Evolutionary conservation across 2,113 vertebrate genomes (phyloP), one percentile per base, ranked within the genome.

Genomic region (Syngnathus typhle): DNA sequence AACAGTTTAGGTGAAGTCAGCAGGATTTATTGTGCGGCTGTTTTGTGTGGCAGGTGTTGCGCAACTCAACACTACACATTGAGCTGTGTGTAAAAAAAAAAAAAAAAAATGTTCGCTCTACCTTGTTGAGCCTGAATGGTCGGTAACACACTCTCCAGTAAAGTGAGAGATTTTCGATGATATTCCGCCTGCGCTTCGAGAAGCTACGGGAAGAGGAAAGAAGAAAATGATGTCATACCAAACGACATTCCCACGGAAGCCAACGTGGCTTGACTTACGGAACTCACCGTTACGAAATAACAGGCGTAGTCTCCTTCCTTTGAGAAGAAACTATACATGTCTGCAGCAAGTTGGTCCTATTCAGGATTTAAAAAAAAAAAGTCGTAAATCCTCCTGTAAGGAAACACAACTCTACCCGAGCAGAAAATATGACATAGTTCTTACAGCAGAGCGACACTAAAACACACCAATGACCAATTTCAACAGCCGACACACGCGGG

Each of bases 111-210:
- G 8, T 47, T 54, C 37, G 18, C 38, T 67, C 37, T 95, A 99
- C 97, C 97, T 99, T 98, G 96, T 85, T 99, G 97, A 83, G 92
- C 92, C 89, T 93, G 94, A 88, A 99, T 94, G 89, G 94, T 93
- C 39, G 97, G 96, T 84, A 99, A 90, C 87, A 96, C 93, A 63
- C 88, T 94, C 92, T 99, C 96, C 91, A 99, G 93, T 85, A 97
- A 93, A 82, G 94, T 90, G 91, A 99, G 93, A 91, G 97, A 95
- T 92, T 94, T 98, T 91, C 96, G 94, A 92, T 99, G 97, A 93
- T 98, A 98, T 93, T 99, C 97, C 84, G 97, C 97, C 93, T 99
- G 97, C 87, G 95, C 95, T 90, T 98, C 96, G 92, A 99, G 94
- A 89, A 99, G 95, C 97, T 99, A 85, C 88, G 90, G 92, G 88